Evolutionary conservation across 2,113 vertebrate species (phyloP), one percentile per base, ranked within the genome.

Genomic region (Pteruthius melanotis): DNA sequence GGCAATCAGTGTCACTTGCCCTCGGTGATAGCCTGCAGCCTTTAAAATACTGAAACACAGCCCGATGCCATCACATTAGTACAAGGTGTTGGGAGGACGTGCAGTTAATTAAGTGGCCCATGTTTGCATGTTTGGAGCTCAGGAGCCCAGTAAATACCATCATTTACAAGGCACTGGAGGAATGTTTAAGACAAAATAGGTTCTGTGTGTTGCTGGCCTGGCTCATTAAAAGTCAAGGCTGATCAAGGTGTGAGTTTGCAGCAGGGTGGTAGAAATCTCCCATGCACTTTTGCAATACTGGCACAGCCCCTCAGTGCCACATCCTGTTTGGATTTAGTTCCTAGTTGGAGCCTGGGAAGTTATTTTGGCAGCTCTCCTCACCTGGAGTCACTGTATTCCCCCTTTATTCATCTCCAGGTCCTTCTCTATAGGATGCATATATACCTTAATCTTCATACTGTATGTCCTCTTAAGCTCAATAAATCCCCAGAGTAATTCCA

Each of bases 1-100:
- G 94, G 94, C 95, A 97, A 97, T 93, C 94, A 94, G 90, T 94
- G 95, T 96, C 97, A 97, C 91, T 96, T 96, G 97, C 96, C 92
- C 93, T 91, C 44, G 11, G 91, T 93, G 84, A 94, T 47, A 87
- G 94, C 90, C 89, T 60, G 82, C 75, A 94, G 94, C 92, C 94
- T 96, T 69, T 71, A 89, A 82, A 96, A 60, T n/a, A 70, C 68
- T 52, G 89, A 95, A 95, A 65, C 63, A 44, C 45, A 63, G 65
- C 68, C 70, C 5, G 0, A 4, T 90, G 72, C 79, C 56, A 66
- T 84, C 77, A 50, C 4, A 2, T 69, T 64, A 47, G 42, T 44
- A 10, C 13, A 24, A 78, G 70, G 53, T 53, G 61, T 33, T 82
- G 70, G 44, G 52, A 45, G 63, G 40, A 53, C n/a, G 23, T 20